Base-by-base conservation (phyloP, 1,140 invertebrate genomes). In the Antheraea pernyi region DNA sequence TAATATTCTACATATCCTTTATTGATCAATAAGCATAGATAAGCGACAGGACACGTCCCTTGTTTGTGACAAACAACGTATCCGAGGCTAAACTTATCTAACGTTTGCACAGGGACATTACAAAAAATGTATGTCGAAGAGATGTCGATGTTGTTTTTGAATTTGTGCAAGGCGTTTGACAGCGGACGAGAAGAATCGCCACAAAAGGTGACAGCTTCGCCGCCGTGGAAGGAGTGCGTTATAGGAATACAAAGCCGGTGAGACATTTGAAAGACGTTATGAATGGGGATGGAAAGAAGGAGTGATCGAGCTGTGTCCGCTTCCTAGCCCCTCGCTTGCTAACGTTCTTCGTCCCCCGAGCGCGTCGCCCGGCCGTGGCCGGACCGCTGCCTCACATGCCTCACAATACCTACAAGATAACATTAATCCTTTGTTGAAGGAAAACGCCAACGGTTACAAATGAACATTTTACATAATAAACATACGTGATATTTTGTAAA, bases 91-190 rank as follows among this genome's bases (percentile, higher is more conserved):
- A 87, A 88, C 83, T 84, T 91, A 91, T 88, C 89, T 85, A 79
- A 85, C 81, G 89, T 91, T 90, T 91, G 84, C 79, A 83, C 79
- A 90, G 88, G 83, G 71, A 79, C 71, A 73, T 66, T 59, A 73
- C 74, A 87, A 89, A 89, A 90, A 91, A 88, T 78, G 74, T 83
- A 85, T 73, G 74, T 80, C 80, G 82, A 85, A 89, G 88, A 74
- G 82, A 85, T 73, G 74, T 80, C 80, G 82, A 85, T 90, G 88
- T 91, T 91, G 84, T 91, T 91, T 91, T 91, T 86, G 85, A 91
- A 88, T 91, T 91, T 91, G 89, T 91, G 89, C 89, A 91, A 91
- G 88, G 81, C 82, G 83, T 88, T 86, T 89, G 89, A 91, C 86
- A 86, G 82, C 81, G 85, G 84, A 84, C 79, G 75, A 88, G 81